Evolutionary conservation across 30 jellyfish, hydroid and myxozoan species (phyloP).

Genomic region (Turritopsis rubra): DNA sequence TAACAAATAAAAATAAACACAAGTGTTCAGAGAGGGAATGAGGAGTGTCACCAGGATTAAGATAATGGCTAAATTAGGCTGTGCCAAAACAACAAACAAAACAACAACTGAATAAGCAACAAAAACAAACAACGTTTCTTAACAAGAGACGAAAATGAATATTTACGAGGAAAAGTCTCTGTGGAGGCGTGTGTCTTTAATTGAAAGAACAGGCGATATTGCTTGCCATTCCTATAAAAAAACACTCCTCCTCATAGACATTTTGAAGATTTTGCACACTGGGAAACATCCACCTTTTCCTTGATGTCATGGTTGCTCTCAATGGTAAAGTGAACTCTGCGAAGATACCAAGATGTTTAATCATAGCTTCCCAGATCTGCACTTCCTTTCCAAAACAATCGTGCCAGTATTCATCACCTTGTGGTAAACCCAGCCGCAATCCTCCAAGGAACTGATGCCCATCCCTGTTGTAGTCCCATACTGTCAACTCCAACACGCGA

Average conservation of each 20-base stretch:
- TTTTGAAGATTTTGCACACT: too few relatives aligned
- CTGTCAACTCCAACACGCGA: conserved; percentile 91
- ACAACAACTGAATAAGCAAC: background rate
- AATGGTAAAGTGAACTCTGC: conserved; percentile 78
- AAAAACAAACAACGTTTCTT: background rate
- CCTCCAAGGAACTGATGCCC: conserved; percentile 90
- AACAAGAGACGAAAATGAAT: too few relatives aligned
- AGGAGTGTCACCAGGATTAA: background rate
- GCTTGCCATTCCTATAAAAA: too few relatives aligned
- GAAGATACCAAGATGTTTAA: conserved; percentile 92
- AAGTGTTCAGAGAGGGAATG: background rate
- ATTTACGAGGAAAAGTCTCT: too few relatives aligned
- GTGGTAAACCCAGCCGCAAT: conserved; percentile 72
- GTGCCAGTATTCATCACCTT: conserved; percentile 97
- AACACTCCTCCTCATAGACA: too few relatives aligned
- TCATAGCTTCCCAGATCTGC: conserved; percentile 88
- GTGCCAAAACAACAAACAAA: background rate
- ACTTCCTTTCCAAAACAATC: conserved; percentile 84
- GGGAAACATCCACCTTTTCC: too few relatives aligned
- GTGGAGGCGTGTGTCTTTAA: too few relatives aligned
- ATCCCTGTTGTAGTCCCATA: conserved; percentile 87
- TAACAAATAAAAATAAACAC: background rate
- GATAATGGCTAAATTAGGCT: background rate
- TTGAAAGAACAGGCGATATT: too few relatives aligned
- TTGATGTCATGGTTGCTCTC: conserved; percentile 92